Evolutionary conservation across 1,140 invertebrate genomes (phyloP), one percentile per base, ranked within the genome.

Genomic region (Drosophila ohnishii): DNA sequence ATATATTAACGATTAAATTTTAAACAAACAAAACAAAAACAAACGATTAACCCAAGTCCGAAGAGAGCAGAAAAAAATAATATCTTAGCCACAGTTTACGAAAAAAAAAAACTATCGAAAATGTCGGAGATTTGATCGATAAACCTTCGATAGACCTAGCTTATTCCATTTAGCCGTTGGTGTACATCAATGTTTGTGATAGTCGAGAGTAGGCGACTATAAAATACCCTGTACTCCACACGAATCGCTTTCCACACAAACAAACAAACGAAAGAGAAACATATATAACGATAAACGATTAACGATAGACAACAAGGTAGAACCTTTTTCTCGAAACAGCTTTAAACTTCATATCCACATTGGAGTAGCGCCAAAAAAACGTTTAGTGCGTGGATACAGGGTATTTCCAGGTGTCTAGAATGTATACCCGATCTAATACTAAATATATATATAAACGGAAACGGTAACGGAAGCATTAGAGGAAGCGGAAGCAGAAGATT

Each of bases 1-100:
- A 81, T 78, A 81, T 86, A 85, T 85, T 86, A 67, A 85, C 50
- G 69, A 64, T 85, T 71, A 85, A 74, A 85, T 84, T 85, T 80
- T 76, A 67, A 84, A 83, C 28, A 35, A 34, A 45, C 58, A 50
- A 45, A 1, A 5, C 35, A 9, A 58, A 40, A 44, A 25, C 60
- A 72, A 51, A 75, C 51, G 47, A 51, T 57, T 61, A 51, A 47
- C 66, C 56, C 61, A 16, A 76, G 61, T 76, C 78, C 73, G 67
- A 67, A 22, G 16, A 19, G 25, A 25, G n/a, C 14, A 34, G 59
- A 13, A 40, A 39, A 35, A 25, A 58, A 25, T 16, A 47, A 39
- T 61, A 75, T 61, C 55, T 50, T 75, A 73, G 47, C 25, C 72
- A 74, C 25, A 60, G 69, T 65, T 78, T 58, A 39, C 60, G 51